Evolutionary conservation across 2,113 vertebrate genomes (phyloP).

Genomic region (Theristicus caerulescens): DNA sequence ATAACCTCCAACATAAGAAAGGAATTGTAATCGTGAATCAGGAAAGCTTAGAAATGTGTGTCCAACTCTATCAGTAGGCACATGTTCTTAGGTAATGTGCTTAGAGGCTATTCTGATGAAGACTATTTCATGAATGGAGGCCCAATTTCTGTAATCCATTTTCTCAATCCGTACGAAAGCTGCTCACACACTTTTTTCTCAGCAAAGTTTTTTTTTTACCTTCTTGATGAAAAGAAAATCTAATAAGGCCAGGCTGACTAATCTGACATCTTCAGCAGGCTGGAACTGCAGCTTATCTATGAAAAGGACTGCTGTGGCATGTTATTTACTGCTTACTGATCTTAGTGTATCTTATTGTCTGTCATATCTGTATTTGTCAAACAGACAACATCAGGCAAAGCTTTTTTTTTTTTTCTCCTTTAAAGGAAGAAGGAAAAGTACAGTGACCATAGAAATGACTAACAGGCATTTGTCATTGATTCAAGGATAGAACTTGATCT

Average conservation of each 20-base stretch:
- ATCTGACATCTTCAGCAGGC: constrained; percentile 37
- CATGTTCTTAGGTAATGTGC: not conserved
- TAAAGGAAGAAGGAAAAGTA: not conserved
- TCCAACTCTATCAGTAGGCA: not conserved
- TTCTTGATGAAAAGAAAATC: constrained; percentile 31
- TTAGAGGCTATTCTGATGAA: not conserved
- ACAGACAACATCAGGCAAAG: not conserved
- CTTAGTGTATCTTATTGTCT: constrained; percentile 3
- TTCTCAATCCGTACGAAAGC: not conserved
- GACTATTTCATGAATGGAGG: not conserved
- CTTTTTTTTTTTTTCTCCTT: not conserved
- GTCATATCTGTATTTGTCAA: not conserved
- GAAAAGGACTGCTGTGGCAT: not conserved
- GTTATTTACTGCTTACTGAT: constrained; percentile 34
- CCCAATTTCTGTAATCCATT: not conserved
- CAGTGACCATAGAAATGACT: not conserved
- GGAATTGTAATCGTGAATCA: not conserved
- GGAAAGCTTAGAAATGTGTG: not conserved
- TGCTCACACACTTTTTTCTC: not conserved
- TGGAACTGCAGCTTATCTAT: constrained; percentile 33
- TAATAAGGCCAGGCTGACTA: constrained; percentile 13
- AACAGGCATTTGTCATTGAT: not conserved
- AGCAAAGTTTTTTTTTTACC: not conserved
- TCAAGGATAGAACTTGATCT: not conserved
- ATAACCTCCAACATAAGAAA: not conserved